phyloP scores from a whole-genome alignment of 2,113 vertebrate species.

The Anser brachyrhynchus region DNA sequence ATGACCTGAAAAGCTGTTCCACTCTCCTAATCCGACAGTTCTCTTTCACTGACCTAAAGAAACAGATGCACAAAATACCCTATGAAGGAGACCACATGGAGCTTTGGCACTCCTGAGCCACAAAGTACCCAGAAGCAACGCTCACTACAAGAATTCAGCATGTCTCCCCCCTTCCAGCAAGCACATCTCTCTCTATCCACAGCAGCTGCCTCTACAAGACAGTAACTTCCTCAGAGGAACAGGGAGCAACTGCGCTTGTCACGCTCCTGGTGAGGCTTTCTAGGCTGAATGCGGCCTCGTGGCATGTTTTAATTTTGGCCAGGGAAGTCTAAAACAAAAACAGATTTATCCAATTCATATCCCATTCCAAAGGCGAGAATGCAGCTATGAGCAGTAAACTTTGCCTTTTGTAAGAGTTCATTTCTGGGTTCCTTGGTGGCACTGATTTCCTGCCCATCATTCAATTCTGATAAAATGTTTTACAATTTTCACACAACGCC shows the following conservation, averaged over 20 bases:
- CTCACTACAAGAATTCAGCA: not conserved
- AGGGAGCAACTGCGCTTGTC: not conserved
- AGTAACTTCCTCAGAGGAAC: not conserved
- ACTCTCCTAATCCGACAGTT: not conserved
- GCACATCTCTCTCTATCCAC: not conserved
- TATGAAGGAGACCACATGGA: not conserved
- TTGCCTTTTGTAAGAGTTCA: not conserved
- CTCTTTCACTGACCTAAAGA: not conserved
- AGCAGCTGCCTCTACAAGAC: not conserved
- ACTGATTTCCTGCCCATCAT: not conserved
- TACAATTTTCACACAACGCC: not conserved
- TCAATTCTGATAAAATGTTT: slow-evolving; percentile 8
- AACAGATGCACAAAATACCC: not conserved
- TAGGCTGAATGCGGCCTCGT: not conserved
- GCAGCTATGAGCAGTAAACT: not conserved
- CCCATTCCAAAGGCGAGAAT: not conserved
- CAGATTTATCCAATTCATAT: not conserved
- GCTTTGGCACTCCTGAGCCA: not conserved
- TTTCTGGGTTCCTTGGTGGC: not conserved
- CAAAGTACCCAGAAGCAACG: not conserved
- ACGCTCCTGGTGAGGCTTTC: not conserved
- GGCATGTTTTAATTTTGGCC: not conserved
- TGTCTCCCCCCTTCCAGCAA: not conserved
- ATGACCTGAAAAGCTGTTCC: not conserved
- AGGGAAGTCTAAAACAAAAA: not conserved